A percentile compares a stretch with the other conserved stretches of the same genome.
Evolutionary conservation across 2,113 vertebrate genomes (phyloP).

Genomic region (Alethe castanea): DNA sequence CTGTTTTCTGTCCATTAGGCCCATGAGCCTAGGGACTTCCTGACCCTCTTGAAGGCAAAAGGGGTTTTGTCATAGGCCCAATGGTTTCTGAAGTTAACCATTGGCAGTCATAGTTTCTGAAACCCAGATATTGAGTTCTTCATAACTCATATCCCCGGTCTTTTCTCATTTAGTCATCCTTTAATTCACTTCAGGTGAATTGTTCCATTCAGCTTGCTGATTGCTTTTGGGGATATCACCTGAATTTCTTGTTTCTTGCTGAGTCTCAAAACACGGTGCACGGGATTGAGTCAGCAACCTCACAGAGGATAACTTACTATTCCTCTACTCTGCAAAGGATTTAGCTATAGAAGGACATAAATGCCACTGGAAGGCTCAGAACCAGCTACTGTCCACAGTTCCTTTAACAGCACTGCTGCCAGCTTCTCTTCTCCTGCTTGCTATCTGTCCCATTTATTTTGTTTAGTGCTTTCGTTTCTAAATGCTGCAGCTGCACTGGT

Average conservation of each 20-base stretch:
- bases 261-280: background rate
- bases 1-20: background rate
- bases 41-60: background rate
- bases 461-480: background rate
- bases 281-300: background rate
- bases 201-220: background rate
- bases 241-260: background rate
- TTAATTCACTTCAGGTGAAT: background rate
- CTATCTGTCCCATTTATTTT: background rate
- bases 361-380: background rate
- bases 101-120: background rate
- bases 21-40: background rate
- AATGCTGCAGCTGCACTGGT: background rate
- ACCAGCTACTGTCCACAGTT: background rate
- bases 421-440: background rate
- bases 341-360: background rate
- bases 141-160: background rate
- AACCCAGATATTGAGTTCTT: background rate
- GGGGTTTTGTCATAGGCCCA: background rate
- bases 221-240: rapidly evolving
- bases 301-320: background rate
- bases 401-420: background rate
- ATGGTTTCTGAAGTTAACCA: background rate
- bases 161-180: background rate
- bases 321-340: background rate